A percentile compares a stretch with the other conserved stretches of the same genome.
phyloP scores from a whole-genome alignment of 2,113 vertebrate species.

The Gopherus evgoodei region DNA sequence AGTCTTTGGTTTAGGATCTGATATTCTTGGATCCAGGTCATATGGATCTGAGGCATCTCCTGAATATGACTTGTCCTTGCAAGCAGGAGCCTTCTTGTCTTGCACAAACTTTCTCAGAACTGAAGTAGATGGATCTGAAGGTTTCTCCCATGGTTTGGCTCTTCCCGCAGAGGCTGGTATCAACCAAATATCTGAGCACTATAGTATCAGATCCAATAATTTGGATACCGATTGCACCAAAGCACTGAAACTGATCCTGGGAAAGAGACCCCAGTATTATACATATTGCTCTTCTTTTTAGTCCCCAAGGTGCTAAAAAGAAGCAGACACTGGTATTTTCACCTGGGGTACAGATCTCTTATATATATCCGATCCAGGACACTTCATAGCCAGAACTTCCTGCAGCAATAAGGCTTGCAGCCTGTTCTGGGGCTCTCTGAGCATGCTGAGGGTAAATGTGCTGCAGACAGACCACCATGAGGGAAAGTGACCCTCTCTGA shows the following conservation, averaged over 20 bases:
- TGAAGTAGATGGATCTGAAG: not conserved
- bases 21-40: not conserved
- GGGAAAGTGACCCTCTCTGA: not conserved
- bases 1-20: not conserved
- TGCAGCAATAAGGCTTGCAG: not conserved
- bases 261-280: not conserved
- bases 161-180: not conserved
- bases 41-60: not conserved
- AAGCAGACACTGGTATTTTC: not conserved
- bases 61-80: not conserved
- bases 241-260: not conserved
- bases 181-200: not conserved
- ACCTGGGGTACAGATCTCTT: not conserved
- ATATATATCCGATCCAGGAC: not conserved
- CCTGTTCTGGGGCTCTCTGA: not conserved
- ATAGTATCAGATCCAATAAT: not conserved
- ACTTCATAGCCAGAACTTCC: not conserved
- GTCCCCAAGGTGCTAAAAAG: not conserved
- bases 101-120: not conserved
- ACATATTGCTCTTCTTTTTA: too few relatives aligned
- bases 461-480: not conserved
- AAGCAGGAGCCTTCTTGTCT: not conserved
- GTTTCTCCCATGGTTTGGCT: not conserved
- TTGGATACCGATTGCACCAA: not conserved
- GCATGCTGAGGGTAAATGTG: not conserved